phyloP scores from a whole-genome alignment of 2,113 vertebrate species.

The Ovibos moschatus region DNA sequence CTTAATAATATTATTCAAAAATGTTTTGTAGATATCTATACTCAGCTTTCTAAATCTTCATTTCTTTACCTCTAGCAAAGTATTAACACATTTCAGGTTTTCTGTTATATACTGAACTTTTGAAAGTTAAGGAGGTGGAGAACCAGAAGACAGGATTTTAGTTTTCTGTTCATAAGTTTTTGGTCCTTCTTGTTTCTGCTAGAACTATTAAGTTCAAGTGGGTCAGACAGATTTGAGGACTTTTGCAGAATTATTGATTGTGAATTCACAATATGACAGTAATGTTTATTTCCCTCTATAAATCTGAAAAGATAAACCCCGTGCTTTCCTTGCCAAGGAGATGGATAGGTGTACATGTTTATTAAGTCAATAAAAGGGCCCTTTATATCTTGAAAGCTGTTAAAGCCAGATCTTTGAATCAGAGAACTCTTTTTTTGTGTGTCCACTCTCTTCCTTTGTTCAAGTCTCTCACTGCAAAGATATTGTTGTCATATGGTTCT shows the following conservation, averaged over 20 bases:
- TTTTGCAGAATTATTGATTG: conserved; percentile 57
- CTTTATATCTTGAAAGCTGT: conserved; percentile 37
- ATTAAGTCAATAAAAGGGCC: conserved; percentile 23
- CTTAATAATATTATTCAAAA: not conserved
- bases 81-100: not conserved
- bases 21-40: not conserved
- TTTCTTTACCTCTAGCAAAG: not conserved
- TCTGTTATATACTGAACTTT: not conserved
- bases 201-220: not conserved
- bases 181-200: not conserved
- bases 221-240: conserved; percentile 52
- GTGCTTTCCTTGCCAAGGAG: not conserved
- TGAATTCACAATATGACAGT: conserved; percentile 3
- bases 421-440: conserved; percentile 36
- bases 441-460: conserved; percentile 55
- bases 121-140: not conserved
- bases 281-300: not conserved
- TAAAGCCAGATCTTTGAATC: conserved; percentile 37
- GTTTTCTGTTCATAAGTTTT: not conserved
- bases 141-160: not conserved
- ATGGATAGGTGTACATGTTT: not conserved
- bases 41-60: not conserved
- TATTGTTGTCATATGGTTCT: conserved; percentile 75
- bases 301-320: not conserved
- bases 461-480: conserved; percentile 62